These are phyloP conservation scores for Corythornis cristatus DNA, from an alignment of 2,113 vertebrate genomes.

Conservation along the genomic window DNA sequence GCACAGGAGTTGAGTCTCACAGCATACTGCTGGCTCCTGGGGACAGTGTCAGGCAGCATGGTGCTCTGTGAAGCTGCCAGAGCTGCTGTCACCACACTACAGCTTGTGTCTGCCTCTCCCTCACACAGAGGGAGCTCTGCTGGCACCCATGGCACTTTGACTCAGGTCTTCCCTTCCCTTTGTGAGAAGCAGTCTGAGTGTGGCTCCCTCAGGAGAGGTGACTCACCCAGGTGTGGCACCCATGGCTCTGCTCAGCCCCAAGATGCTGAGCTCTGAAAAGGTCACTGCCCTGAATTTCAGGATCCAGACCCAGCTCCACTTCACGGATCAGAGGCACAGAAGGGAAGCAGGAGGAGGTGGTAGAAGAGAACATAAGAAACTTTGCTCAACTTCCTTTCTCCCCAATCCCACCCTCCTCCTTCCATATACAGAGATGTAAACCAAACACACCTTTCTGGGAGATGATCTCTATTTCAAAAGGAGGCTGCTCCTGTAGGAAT, in stretches of 20 bases:
- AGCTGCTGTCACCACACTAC: background rate
- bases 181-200: rapidly evolving
- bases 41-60: background rate
- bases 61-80: background rate
- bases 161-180: background rate
- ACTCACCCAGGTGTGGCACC: background rate
- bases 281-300: background rate
- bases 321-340: background rate
- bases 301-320: background rate
- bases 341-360: rapidly evolving
- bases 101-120: background rate
- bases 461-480: slow-evolving; percentile 21
- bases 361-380: rapidly evolving
- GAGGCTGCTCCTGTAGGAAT: background rate
- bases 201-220: background rate
- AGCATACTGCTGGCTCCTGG: background rate
- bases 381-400: background rate
- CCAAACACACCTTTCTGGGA: background rate
- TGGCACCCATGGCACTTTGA: background rate
- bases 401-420: background rate
- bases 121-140: background rate
- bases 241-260: background rate
- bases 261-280: background rate
- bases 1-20: background rate
- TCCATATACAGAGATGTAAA: rapidly evolving